Conservation (phyloP, 2,888 invertebrate genomes). For the Ephialtes manifestator region DNA sequence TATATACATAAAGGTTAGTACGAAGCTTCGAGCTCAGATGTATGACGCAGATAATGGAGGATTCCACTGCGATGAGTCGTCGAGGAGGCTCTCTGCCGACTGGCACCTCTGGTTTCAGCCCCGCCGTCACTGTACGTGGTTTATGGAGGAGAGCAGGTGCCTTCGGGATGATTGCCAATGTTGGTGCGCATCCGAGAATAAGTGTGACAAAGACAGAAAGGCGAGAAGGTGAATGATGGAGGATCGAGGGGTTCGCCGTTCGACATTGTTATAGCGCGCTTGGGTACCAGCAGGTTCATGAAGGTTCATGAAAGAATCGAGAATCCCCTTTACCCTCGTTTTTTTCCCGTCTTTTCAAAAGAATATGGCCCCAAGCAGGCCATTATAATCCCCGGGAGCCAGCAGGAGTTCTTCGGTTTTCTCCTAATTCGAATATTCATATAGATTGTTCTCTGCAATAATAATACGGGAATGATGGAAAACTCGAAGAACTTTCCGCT, state of each 20-base stretch:
- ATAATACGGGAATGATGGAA: slow-evolving; percentile 41
- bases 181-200: slow-evolving; percentile 41
- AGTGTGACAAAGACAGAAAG: slow-evolving; percentile 49
- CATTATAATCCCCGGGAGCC: slow-evolving; percentile 61
- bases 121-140: slow-evolving; percentile 56
- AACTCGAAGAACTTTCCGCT: slow-evolving; percentile 61
- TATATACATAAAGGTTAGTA: slow-evolving; percentile 18
- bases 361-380: slow-evolving; percentile 38
- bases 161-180: slow-evolving; percentile 64
- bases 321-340: slow-evolving; percentile 53
- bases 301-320: slow-evolving; percentile 61
- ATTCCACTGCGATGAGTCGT: slow-evolving; percentile 72
- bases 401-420: slow-evolving; percentile 52
- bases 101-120: slow-evolving; percentile 41
- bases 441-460: slow-evolving; percentile 39
- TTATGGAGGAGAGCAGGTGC: slow-evolving; percentile 69
- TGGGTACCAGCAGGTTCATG: slow-evolving; percentile 69
- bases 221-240: slow-evolving; percentile 60
- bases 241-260: slow-evolving; percentile 55
- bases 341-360: slow-evolving; percentile 14
- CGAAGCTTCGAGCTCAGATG: slow-evolving; percentile 57
- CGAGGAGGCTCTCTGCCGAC: slow-evolving; percentile 29
- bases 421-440: slow-evolving; percentile 59
- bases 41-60: slow-evolving; percentile 71
- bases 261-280: slow-evolving; percentile 57